These are phyloP conservation scores for Philypnodon macrostomus DNA, from an alignment of 2,797 vertebrate genomes.

Conservation along the genomic window DNA sequence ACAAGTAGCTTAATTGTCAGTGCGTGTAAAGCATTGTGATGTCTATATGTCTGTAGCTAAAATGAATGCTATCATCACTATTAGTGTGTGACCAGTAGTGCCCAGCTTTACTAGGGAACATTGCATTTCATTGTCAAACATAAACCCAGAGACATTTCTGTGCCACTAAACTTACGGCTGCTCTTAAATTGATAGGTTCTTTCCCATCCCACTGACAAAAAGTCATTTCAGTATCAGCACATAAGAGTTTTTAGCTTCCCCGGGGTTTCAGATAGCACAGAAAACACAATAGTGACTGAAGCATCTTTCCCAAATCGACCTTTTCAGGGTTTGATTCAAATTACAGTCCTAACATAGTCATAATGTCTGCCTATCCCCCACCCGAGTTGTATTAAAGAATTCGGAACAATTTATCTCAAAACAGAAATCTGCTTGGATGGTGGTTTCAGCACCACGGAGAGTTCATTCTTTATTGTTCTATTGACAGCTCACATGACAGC, in stretches of 20 bases:
- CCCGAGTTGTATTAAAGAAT: neutral
- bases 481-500: conserved; percentile 61
- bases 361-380: neutral
- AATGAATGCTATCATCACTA: neutral
- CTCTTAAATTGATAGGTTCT: neutral
- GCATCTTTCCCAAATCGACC: neutral
- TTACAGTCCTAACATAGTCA: neutral
- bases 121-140: neutral
- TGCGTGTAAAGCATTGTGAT: too few relatives aligned
- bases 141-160: neutral
- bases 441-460: conserved; percentile 71
- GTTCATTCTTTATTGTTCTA: conserved; percentile 54
- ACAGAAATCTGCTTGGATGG: conserved; percentile 34
- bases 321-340: neutral
- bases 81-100: neutral
- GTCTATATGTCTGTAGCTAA: too few relatives aligned
- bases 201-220: neutral
- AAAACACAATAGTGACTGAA: neutral
- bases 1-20: too few relatives aligned
- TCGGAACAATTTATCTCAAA: neutral
- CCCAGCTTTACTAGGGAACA: neutral
- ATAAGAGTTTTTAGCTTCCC: neutral
- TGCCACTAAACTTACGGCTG: neutral
- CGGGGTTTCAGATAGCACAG: neutral
- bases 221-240: neutral